Base-by-base conservation (phyloP, 2,797 vertebrate species). In the Benthosema pterotum region DNA sequence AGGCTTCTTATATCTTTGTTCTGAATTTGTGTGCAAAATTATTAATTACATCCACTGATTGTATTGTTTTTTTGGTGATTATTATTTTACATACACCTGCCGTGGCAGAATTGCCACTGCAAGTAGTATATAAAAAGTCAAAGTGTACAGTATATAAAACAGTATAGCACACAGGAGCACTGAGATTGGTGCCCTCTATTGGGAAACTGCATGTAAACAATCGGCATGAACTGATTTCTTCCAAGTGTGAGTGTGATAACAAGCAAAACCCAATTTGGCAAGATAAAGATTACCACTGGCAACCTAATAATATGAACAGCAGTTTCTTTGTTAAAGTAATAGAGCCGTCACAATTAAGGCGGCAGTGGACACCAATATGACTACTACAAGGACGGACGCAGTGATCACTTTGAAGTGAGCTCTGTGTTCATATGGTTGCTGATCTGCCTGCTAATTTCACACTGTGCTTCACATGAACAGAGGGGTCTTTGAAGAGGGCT, bases 391-490 rank as follows among this genome's bases (percentile, higher is more conserved):
- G 11, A 12, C 14, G 11, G 43, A 32, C 7, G 28, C 28, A 32
- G 9, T 42, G 60, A 42, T 48, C 7, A 48, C 63, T 84, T 76
- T 79, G 47, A 85, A 76, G 62, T 72, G 4, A 65, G 25, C 50
- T 62, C 13, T 38, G 52, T 65, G 14, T 45, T 25, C 38, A 71
- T 72, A 71, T 84, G 62, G 76, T 73, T 57, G 58, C 15, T 61
- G 69, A 77, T 73, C 67, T 66, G 60, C 58, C 60, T 64, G 51
- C 67, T 65, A 73, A 82, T 80, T 80, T 74, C 42, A 65, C 59
- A 72, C 6, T 57, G 54, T 42, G 63, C 56, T 69, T 68, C 58
- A 65, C 38, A 57, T 42, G 43, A 73, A 69, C 71, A 71, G 68
- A 60, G 49, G 60, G 25, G 18, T 72, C 72, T 79, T 72, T 66